Evolutionary conservation across 2,797 vertebrate species (phyloP).

Genomic region (Anomalospiza imberbis): DNA sequence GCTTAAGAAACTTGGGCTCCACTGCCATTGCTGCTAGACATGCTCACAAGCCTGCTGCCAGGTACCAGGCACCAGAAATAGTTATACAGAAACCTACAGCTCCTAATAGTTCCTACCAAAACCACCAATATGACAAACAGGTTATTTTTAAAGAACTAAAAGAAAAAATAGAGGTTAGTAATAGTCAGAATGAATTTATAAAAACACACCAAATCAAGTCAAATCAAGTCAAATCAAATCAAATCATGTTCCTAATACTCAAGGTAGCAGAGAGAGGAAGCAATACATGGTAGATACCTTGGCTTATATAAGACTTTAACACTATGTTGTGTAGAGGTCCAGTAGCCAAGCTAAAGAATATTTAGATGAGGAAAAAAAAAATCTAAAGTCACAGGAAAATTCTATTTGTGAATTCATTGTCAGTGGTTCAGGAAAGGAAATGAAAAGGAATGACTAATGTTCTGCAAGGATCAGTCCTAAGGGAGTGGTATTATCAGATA

Average conservation of each 20-base stretch:
- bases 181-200: background rate
- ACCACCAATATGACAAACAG: background rate
- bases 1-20: background rate
- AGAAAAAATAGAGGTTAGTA: background rate
- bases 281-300: background rate
- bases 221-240: background rate
- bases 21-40: fast-evolving
- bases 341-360: background rate
- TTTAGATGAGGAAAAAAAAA: background rate
- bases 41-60: background rate
- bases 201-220: background rate
- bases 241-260: background rate
- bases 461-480: background rate
- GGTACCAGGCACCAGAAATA: background rate
- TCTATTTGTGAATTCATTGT: background rate
- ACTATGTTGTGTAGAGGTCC: background rate
- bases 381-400: background rate
- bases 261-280: background rate
- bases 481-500: background rate
- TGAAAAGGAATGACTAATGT: background rate
- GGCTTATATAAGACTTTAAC: background rate
- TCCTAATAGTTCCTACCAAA: background rate
- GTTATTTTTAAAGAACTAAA: background rate
- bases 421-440: background rate
- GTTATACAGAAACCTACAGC: background rate